These are phyloP conservation scores for Gallinago solitaria DNA, from an alignment of 2,797 vertebrate species.

Conservation along the genomic window DNA sequence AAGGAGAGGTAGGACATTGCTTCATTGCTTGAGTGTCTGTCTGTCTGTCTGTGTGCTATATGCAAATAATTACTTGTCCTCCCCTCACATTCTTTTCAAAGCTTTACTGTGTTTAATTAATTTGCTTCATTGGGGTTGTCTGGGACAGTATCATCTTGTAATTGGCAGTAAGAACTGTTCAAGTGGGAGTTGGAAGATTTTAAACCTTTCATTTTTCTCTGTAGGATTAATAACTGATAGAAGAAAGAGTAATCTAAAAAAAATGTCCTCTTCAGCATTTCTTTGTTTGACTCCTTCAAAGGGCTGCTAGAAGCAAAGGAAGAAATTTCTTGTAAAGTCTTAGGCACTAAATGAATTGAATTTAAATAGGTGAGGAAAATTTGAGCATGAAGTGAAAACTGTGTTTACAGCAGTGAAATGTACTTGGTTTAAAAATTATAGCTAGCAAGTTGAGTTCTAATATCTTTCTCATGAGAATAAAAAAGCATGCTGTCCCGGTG, in stretches of 20 bases:
- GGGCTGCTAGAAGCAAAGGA: not conserved
- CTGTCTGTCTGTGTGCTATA: not conserved
- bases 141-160: not conserved
- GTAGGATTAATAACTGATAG: not conserved
- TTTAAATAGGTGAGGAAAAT: not conserved
- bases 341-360: not conserved
- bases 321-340: not conserved
- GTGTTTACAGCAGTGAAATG: not conserved
- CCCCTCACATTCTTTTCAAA: not conserved
- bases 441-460: not conserved
- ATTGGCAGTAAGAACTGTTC: not conserved
- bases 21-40: slow-evolving; percentile 1
- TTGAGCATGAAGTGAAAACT: not conserved
- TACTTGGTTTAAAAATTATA: not conserved
- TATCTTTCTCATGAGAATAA: not conserved
- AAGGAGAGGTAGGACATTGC: slow-evolving; percentile 67
- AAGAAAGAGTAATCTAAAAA: not conserved
- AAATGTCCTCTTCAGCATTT: not conserved
- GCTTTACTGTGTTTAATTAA: not conserved
- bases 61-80: not conserved
- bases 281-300: not conserved
- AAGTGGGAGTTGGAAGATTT: not conserved
- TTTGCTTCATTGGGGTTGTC: not conserved
- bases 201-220: not conserved
- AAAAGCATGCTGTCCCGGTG: not conserved